Conservation (phyloP, 2,888 invertebrate genomes). For the Dinocampus coccinellae region DNA sequence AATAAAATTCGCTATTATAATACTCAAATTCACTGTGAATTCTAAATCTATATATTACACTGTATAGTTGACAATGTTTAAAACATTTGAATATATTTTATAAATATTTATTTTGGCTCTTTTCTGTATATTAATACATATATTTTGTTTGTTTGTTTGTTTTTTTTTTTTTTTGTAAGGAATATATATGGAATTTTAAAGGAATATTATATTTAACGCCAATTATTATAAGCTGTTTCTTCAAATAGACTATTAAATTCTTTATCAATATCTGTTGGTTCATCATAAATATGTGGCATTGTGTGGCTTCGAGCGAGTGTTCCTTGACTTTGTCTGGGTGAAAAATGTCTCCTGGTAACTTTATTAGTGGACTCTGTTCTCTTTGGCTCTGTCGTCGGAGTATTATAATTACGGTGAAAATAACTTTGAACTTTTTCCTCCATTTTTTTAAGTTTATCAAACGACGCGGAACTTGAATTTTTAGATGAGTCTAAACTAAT, state of each 20-base stretch:
- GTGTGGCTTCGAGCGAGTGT: conserved; percentile 81
- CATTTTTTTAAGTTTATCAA: conserved; percentile 62
- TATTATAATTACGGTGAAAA: conserved; percentile 55
- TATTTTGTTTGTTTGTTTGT: no score
- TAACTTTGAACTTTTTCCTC: conserved; percentile 65
- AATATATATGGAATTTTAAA: no score
- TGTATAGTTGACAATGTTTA: no score
- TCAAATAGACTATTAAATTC: conserved; percentile 89
- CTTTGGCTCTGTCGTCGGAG: not conserved
- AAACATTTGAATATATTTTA: no score
- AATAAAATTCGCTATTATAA: no score
- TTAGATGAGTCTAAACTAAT: conserved; percentile 74
- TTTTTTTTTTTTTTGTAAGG: no score
- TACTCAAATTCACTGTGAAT: no score
- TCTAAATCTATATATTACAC: no score
- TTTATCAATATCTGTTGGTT: conserved; percentile 85
- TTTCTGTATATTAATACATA: no score
- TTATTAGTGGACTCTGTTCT: conserved; percentile 47
- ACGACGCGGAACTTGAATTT: conserved; percentile 40
- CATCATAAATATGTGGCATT: conserved; percentile 78
- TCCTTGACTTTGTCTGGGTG: conserved; percentile 34
- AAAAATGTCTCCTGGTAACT: conserved; percentile 41
- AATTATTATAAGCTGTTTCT: conserved; percentile 63
- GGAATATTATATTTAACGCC: conserved; percentile 46
- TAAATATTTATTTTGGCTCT: no score